phyloP scores from a whole-genome alignment of 2,113 vertebrate genomes.

The Pseudorasbora parva region DNA sequence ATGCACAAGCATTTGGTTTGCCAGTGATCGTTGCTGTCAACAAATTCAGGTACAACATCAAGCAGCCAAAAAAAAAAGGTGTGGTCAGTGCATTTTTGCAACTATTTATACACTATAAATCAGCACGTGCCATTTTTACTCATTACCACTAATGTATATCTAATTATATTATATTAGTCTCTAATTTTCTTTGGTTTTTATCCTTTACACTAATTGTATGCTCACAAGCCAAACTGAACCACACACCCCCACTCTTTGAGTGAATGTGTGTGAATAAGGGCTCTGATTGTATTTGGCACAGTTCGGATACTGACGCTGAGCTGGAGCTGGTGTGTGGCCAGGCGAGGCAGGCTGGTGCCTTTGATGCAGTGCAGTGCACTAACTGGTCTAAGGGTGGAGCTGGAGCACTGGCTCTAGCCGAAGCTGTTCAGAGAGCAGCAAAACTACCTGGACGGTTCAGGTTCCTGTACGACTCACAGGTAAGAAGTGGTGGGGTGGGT shows the following conservation, averaged over 20 bases:
- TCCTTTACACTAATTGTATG: background rate
- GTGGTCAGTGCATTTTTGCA: background rate
- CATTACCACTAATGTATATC: background rate
- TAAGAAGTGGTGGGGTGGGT: conserved; percentile 52
- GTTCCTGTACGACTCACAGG: conserved; percentile 83
- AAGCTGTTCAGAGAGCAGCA: conserved; percentile 79
- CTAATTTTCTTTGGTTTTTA: background rate
- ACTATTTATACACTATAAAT: background rate
- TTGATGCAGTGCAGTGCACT: conserved; percentile 83
- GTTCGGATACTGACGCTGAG: conserved; percentile 82
- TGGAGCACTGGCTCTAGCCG: conserved; percentile 79
- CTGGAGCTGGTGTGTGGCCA: conserved; percentile 76
- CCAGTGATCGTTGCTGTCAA: conserved; percentile 86
- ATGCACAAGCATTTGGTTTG: conserved; percentile 80
- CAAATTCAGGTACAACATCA: conserved; percentile 80
- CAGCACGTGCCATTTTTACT: no score
- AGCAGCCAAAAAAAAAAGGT: background rate
- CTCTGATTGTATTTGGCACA: conserved; percentile 54
- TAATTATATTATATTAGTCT: background rate
- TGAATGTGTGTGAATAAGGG: conserved; percentile 34
- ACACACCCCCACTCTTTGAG: background rate
- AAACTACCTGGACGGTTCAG: conserved; percentile 75
- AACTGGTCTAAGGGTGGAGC: conserved; percentile 86
- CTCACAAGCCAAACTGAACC: conserved; percentile 1
- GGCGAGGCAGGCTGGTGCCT: conserved; percentile 80